Conservation (phyloP, 2,888 invertebrate species). For the Isotomurus palustris region DNA sequence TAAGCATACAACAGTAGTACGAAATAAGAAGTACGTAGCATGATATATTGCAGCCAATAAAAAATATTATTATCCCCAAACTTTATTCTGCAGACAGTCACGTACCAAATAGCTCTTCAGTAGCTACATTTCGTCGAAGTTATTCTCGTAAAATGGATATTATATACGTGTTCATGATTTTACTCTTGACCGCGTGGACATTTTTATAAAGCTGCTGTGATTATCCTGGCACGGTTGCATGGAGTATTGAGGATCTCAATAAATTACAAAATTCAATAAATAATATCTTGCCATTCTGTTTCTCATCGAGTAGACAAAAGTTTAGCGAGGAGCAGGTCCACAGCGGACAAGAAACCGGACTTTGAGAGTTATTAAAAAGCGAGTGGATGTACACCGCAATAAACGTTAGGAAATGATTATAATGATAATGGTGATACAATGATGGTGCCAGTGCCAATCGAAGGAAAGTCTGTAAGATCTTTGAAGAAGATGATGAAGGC, state of each 20-base stretch:
- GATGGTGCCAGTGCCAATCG: background rate
- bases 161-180: too few species aligned
- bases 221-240: too few species aligned
- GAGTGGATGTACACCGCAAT: conserved; percentile 7
- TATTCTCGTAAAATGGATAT: too few species aligned
- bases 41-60: background rate
- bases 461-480: background rate
- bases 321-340: too few species aligned
- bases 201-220: too few species aligned
- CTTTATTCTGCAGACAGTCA: background rate
- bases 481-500: conserved; percentile 39
- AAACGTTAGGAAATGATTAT: conserved; percentile 1
- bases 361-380: background rate
- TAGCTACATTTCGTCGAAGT: background rate
- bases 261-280: too few species aligned
- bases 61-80: background rate
- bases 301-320: too few species aligned
- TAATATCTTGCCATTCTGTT: too few species aligned
- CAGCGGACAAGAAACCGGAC: background rate
- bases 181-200: too few species aligned
- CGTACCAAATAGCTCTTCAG: background rate
- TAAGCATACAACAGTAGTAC: too few species aligned
- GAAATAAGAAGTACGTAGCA: too few species aligned
- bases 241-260: too few species aligned
- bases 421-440: background rate